Base-by-base conservation (phyloP, 2,888 invertebrate species). In the Acleris literana region DNA sequence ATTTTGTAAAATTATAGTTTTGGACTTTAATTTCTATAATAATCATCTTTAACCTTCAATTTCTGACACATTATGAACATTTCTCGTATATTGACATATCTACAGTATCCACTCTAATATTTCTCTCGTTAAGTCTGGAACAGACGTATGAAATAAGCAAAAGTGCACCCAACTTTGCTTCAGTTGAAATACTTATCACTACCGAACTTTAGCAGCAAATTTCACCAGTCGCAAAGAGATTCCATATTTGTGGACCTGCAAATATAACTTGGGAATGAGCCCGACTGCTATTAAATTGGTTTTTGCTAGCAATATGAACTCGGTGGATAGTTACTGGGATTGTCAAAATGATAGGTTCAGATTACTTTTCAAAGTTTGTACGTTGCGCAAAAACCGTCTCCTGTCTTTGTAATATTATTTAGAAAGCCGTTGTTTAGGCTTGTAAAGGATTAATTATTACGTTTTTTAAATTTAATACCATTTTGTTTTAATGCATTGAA, bases 281-380 rank as follows among this genome's bases (percentile, higher is more conserved):
- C 9, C 43, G 49, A 49, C 58, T 49, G 49, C 61, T 62, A 62
- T 62, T 48, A 62, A 62, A 46, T 49, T 55, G 49, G 55, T 54
- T 48, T 55, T 62, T 55, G 52, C 52, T 22, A 48, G 55, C 25
- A 51, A 33, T 63, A 56, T 56, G 46, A 57, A 56, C 49, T 63
- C 25, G 59, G 39, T 25, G 48, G 51, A 53, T 48, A 55, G 55
- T 51, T 51, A 60, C 33, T 20, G 43, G 43, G 55, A 60, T 60
- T 60, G 46, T 53, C 59, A 25, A 64, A 59, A 59, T 60, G 44
- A 44, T 44, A 65, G 65, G 65, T 65, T 60, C 25, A 60, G 49
- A 65, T 65, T 65, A 44, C 65, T 65, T 29, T 39, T n/a, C 39
- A 18, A 43, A 64, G 59, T 59, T 54, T 13, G 43, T 17, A 17